Evolutionary conservation across 2,797 vertebrate genomes (phyloP).

Genomic region (Craterocephalus amniculus): DNA sequence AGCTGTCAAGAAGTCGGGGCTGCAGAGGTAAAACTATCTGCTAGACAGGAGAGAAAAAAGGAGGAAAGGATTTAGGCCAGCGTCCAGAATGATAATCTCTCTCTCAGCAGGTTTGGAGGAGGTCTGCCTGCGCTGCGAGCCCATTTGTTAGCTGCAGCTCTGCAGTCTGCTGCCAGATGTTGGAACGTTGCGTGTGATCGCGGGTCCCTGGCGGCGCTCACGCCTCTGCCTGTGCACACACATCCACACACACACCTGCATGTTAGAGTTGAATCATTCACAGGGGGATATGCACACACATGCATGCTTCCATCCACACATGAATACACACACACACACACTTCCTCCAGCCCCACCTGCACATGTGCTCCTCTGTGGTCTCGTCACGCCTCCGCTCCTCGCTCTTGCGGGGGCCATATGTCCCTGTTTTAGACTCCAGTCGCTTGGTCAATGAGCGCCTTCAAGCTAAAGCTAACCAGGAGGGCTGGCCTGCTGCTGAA

Average conservation of each 20-base stretch:
- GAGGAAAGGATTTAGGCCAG: slow-evolving; percentile 33
- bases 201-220: slow-evolving; percentile 70
- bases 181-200: slow-evolving; percentile 77
- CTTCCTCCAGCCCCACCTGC: slow-evolving; percentile 62
- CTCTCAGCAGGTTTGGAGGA: slow-evolving; percentile 58
- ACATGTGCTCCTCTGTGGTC: slow-evolving; percentile 64
- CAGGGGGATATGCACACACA: slow-evolving; percentile 14
- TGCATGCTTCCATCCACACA: slow-evolving; percentile 32
- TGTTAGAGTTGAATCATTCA: slow-evolving; percentile 26
- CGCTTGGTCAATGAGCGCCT: slow-evolving; percentile 39
- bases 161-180: slow-evolving; percentile 81
- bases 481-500: slow-evolving; percentile 30
- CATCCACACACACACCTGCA: slow-evolving; percentile 36
- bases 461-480: slow-evolving; percentile 41
- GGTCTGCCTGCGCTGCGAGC: slow-evolving; percentile 47
- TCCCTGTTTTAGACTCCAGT: slow-evolving; percentile 39
- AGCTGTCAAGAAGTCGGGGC: slow-evolving; percentile 42
- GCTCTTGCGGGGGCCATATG: slow-evolving; percentile 42
- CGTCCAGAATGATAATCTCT: slow-evolving; percentile 64
- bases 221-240: slow-evolving; percentile 57
- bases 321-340: slow-evolving; percentile 21
- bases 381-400: slow-evolving; percentile 45
- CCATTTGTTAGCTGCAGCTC: slow-evolving; percentile 62
- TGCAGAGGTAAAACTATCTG: slow-evolving; percentile 62
- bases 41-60: slow-evolving; percentile 39